Percentiles rank a stretch among this genome's conserved stretches.
These are phyloP conservation scores for Diadumene lineata DNA, from an alignment of 92 coral and sea anemone species.

Conservation along the genomic window DNA sequence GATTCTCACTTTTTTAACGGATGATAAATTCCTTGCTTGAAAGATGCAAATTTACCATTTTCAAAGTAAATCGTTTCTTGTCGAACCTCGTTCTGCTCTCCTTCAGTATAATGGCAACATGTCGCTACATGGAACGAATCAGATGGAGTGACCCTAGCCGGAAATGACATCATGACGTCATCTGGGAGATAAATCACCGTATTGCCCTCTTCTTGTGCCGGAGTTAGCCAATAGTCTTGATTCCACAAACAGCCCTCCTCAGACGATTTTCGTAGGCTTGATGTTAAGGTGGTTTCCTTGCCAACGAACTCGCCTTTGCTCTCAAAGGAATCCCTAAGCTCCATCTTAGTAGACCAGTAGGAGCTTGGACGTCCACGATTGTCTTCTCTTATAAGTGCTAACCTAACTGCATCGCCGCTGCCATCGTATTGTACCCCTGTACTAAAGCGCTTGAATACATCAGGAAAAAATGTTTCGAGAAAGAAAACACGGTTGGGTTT, in stretches of 20 bases:
- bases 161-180: constrained; percentile 23
- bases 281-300: background rate
- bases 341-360: constrained; percentile 30
- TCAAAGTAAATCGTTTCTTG: constrained; percentile 29
- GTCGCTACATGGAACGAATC: constrained; percentile 12
- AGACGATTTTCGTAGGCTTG: background rate
- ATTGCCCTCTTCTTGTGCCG: constrained; percentile 10
- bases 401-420: constrained; percentile 6
- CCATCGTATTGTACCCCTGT: constrained; percentile 16
- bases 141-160: constrained; percentile 6
- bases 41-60: constrained; percentile 15
- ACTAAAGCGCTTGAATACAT: constrained; percentile 15
- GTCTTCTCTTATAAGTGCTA: constrained; percentile 32
- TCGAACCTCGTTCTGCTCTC: constrained; percentile 22
- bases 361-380: constrained; percentile 10
- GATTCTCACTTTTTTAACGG: background rate
- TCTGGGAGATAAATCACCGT: constrained; percentile 28
- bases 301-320: constrained; percentile 10
- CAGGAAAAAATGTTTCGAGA: constrained; percentile 28
- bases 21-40: constrained; percentile 35
- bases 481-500: constrained; percentile 6
- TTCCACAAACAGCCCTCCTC: constrained; percentile 12
- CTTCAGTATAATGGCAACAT: constrained; percentile 13
- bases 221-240: constrained; percentile 12
- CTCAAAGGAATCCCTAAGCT: background rate